Evolutionary conservation across 1,140 invertebrate genomes (phyloP).

Genomic region (Anastatus disparis): DNA sequence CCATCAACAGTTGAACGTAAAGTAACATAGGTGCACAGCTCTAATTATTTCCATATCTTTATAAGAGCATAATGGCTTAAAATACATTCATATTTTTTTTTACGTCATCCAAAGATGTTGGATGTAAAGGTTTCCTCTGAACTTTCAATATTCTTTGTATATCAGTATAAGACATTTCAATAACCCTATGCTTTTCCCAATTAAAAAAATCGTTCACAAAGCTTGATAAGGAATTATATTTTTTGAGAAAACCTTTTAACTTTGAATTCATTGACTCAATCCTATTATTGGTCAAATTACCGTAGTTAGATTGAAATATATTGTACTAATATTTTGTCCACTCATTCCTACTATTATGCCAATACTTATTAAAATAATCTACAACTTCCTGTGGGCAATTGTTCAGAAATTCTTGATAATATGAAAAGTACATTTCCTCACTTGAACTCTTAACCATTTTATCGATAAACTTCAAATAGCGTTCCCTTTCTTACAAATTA

Average conservation of each 20-base stretch:
- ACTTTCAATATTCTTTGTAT: not conserved
- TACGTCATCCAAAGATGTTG: not conserved
- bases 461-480: not conserved
- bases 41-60: not conserved
- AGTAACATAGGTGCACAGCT: not conserved
- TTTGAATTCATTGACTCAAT: constrained; percentile 14
- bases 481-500: not conserved
- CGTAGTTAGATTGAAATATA: not conserved
- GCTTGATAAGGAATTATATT: not conserved
- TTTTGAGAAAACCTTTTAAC: not conserved
- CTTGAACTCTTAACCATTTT: not conserved
- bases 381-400: not conserved
- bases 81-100: not conserved
- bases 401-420: not conserved
- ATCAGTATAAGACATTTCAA: not conserved
- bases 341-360: not conserved
- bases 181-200: not conserved
- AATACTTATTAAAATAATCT: constrained; percentile 23
- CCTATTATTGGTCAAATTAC: constrained; percentile 15
- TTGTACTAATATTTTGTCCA: constrained; percentile 14
- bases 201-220: not conserved
- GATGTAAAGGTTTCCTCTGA: not conserved
- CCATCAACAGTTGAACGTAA: not conserved
- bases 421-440: not conserved
- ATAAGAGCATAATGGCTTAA: not conserved